Percentiles rank a stretch among this genome's conserved stretches.
These are phyloP conservation scores for Syngnathus scovelli DNA, from an alignment of 2,113 vertebrate species.

Conservation along the genomic window DNA sequence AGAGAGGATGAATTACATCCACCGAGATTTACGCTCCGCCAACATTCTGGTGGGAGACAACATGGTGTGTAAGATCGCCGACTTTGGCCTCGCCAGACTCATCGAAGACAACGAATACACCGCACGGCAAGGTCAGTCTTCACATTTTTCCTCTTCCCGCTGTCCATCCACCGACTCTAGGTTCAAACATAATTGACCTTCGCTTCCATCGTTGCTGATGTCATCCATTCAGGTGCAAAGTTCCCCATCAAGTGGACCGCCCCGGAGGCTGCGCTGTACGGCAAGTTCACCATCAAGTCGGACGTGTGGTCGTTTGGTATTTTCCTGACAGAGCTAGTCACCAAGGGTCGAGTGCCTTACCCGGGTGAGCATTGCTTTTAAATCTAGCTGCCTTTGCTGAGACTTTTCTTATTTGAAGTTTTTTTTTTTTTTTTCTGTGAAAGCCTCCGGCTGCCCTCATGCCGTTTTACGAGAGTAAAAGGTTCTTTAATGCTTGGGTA, in stretches of 20 bases:
- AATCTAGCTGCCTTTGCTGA: background rate
- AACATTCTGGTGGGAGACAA: slow-evolving; percentile 95
- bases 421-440: background rate
- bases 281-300: slow-evolving; percentile 97
- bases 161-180: too few relatives aligned
- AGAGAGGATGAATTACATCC: slow-evolving; percentile 98
- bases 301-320: slow-evolving; percentile 98
- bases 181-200: too few relatives aligned
- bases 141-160: background rate
- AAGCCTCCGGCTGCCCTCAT: slow-evolving; percentile 9
- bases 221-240: slow-evolving; percentile 79
- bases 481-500: slow-evolving; percentile 21
- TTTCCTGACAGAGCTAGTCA: slow-evolving; percentile 92
- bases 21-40: slow-evolving; percentile 91
- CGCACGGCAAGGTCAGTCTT: slow-evolving; percentile 85
- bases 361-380: slow-evolving; percentile 78
- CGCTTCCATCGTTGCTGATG: background rate
- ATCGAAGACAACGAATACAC: slow-evolving; percentile 99
- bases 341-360: slow-evolving; percentile 96
- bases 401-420: background rate
- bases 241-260: slow-evolving; percentile 99
- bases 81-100: slow-evolving; percentile 91
- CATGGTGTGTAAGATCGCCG: slow-evolving; percentile 94
- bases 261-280: slow-evolving; percentile 90
- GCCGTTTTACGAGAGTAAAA: slow-evolving; percentile 21